These are phyloP conservation scores for Lamprotornis superbus DNA, from an alignment of 2,113 vertebrate genomes.

Conservation along the genomic window DNA sequence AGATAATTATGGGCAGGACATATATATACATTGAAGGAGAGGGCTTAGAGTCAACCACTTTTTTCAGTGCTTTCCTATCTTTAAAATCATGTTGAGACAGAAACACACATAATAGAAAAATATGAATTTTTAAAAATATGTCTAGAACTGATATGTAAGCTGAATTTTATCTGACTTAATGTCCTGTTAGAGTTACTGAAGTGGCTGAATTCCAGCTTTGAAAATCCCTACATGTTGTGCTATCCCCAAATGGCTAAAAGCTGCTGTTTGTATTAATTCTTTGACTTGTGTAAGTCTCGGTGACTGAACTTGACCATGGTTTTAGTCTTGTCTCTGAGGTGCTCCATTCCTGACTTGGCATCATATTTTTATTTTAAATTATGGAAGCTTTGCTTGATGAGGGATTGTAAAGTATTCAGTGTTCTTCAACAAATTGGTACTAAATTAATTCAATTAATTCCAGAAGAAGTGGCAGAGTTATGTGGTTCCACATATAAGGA, in stretches of 20 bases:
- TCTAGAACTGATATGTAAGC: neutral
- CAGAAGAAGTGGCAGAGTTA: neutral
- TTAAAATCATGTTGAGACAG: neutral
- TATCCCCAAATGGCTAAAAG: neutral
- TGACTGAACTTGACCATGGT: neutral
- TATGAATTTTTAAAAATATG: accelerated
- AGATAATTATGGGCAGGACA: neutral
- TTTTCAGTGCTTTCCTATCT: neutral
- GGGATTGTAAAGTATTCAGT: neutral
- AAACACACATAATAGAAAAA: neutral
- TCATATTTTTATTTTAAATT: neutral
- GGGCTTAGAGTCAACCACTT: neutral
- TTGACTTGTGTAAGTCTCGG: neutral
- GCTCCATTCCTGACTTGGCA: neutral
- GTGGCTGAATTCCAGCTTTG: neutral
- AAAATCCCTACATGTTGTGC: neutral
- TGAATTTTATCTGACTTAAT: neutral
- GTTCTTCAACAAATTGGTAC: neutral
- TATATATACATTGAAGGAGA: neutral
- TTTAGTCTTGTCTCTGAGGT: neutral
- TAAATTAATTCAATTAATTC: neutral
- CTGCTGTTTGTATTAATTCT: neutral
- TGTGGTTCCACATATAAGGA: neutral
- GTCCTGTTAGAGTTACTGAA: neutral
- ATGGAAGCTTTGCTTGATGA: neutral